Base-by-base conservation (phyloP, 2,797 vertebrate species). In the Sebastolobus alascanus region DNA sequence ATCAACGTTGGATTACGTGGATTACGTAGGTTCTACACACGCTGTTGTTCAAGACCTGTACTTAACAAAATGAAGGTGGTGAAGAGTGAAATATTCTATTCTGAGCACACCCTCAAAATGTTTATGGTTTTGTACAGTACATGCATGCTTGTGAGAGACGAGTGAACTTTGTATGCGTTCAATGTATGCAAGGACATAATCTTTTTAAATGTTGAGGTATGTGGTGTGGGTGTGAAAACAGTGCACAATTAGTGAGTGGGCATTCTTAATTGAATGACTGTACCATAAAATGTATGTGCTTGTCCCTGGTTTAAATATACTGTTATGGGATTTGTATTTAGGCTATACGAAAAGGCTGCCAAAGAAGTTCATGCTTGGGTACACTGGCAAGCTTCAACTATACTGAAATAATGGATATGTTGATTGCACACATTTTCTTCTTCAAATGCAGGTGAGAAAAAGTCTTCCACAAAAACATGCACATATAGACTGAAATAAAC, bases 161-260 rank as follows among this genome's bases (percentile, higher is more conserved):
- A 43, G 29, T 25, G 18, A 38, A 59, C 0, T 67, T 8, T 29
- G 8, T 22, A 20, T 56, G 16, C 25, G 0, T 55, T 29, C 18
- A 40, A 59, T 67, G 20, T 54, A 27, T 38, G 4, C 5, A 31
- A 31, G 2, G 6, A 31, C 5, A n/a, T 67, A 6, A 25, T 20
- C 22, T 33, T 20, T 14, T 22, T 8, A 22, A 75, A 66, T 7
- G 1, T 18, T 14, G n/a, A 60, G 31, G 29, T 37, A 52, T 76
- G 31, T 68, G 56, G 31, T 68, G 56, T 37, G 31, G 65, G 74
- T 61, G 3, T 60, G 6, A 59, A 50, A 59, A 46, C 38, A 35
- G 13, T 6, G n/a, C n/a, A 37, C 14, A 59, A 2, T 55, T 38
- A 54, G 43, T 33, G 56, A 33, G 70, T 54, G 50, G 31, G 50